These are phyloP conservation scores for Oryctes rhinoceros DNA, from an alignment of 1,140 invertebrate species.

Conservation along the genomic window DNA sequence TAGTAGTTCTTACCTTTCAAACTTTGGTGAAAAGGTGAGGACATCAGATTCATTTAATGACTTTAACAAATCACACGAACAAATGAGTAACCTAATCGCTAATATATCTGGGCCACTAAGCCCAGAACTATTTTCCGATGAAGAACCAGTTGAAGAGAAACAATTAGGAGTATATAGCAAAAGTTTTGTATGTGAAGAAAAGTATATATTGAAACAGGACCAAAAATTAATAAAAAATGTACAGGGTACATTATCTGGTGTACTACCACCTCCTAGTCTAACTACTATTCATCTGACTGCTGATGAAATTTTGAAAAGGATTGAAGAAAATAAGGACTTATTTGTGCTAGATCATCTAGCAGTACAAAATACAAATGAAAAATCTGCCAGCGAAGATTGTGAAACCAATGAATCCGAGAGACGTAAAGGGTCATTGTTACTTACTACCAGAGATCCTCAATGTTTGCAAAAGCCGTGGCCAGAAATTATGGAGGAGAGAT, in stretches of 20 bases:
- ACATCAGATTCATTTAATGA: not conserved
- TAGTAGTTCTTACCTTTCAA: constrained; percentile 45
- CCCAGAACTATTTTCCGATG: constrained; percentile 68
- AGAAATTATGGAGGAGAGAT: constrained; percentile 65
- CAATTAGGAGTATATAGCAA: constrained; percentile 31
- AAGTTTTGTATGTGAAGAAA: constrained; percentile 44
- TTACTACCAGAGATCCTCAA: constrained; percentile 49
- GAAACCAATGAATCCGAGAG: not conserved
- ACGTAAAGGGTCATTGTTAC: constrained; percentile 47
- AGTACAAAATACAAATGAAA: constrained; percentile 28
- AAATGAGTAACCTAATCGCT: not conserved
- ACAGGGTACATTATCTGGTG: constrained; percentile 65
- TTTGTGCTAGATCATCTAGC: constrained; percentile 48
- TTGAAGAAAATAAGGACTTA: constrained; percentile 51
- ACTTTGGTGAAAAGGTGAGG: not conserved
- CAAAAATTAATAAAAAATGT: constrained; percentile 55
- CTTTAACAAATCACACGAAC: not conserved
- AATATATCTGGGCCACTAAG: constrained; percentile 51
- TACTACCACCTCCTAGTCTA: constrained; percentile 72
- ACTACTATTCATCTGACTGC: constrained; percentile 70
- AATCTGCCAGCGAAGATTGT: constrained; percentile 33
- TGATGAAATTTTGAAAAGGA: constrained; percentile 66
- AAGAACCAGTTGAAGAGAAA: constrained; percentile 53
- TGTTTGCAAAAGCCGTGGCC: constrained; percentile 63
- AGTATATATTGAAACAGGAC: constrained; percentile 54